Percentiles rank a stretch among this genome's conserved stretches.
Conservation (phyloP, 2,888 invertebrate species). For the Euzetes globulus region DNA sequence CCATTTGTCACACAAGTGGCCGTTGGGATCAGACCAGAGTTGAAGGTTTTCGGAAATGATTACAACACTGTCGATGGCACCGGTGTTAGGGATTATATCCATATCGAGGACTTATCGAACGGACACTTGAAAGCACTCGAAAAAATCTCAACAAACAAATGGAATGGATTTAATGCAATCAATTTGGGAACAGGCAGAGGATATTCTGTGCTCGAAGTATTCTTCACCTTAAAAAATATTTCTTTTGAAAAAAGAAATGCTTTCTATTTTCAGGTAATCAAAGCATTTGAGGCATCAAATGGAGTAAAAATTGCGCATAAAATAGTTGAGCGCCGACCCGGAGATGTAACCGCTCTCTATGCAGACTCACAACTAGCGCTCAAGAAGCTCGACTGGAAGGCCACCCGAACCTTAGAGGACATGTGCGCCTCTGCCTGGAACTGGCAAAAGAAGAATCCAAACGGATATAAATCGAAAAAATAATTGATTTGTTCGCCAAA, state of each 20-base stretch:
- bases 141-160: background rate
- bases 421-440: slow-evolving; percentile 87
- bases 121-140: slow-evolving; percentile 55
- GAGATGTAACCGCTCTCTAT: slow-evolving; percentile 76
- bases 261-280: slow-evolving; percentile 49
- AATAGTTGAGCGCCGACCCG: slow-evolving; percentile 64
- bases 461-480: slow-evolving; percentile 21
- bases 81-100: slow-evolving; percentile 74
- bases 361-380: slow-evolving; percentile 71
- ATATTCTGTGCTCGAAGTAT: slow-evolving; percentile 72
- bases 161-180: slow-evolving; percentile 56
- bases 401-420: slow-evolving; percentile 63
- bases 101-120: slow-evolving; percentile 75
- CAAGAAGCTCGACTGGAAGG: slow-evolving; percentile 71
- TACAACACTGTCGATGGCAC: slow-evolving; percentile 83
- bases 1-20: slow-evolving; percentile 67
- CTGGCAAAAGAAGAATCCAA: slow-evolving; percentile 75
- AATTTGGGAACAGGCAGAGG: slow-evolving; percentile 73
- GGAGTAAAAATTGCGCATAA: slow-evolving; percentile 65
- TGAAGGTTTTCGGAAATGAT: slow-evolving; percentile 76
- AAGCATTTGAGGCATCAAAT: slow-evolving; percentile 69
- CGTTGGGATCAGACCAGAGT: slow-evolving; percentile 64
- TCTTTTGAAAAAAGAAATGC: background rate
- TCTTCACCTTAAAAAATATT: background rate
- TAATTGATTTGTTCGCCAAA: no score